Evolutionary conservation across 2,888 invertebrate genomes (phyloP).

Genomic region (Eupithecia vulgata): DNA sequence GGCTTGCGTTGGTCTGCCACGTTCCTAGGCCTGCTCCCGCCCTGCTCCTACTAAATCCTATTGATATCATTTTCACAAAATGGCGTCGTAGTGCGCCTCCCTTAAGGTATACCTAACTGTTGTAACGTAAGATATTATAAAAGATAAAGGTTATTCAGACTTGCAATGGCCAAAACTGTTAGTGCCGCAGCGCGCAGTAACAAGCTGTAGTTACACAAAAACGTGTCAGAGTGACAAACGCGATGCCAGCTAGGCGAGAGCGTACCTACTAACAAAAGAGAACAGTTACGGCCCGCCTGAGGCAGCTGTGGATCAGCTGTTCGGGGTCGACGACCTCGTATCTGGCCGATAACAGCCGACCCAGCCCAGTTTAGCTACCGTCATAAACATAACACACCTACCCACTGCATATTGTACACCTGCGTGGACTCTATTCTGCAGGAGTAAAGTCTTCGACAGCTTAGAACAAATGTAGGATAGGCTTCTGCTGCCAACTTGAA

Average conservation of each 20-base stretch:
- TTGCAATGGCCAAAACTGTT: neutral
- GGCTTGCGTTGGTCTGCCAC: too few relatives aligned
- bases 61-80: too few relatives aligned
- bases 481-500: neutral
- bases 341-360: conserved; percentile 38
- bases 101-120: neutral
- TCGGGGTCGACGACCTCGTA: conserved; percentile 35
- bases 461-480: neutral
- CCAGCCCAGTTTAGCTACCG: neutral
- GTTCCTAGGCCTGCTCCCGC: too few relatives aligned
- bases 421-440: neutral
- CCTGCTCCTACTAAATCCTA: too few relatives aligned
- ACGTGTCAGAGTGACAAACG: conserved; percentile 18
- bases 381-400: conserved; percentile 6
- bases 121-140: neutral
- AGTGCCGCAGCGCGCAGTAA: neutral
- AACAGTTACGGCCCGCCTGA: conserved; percentile 23
- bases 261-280: conserved; percentile 17
- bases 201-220: neutral
- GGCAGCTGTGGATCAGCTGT: conserved; percentile 31
- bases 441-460: neutral
- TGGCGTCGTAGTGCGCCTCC: too few relatives aligned
- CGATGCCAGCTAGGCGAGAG: conserved; percentile 5
- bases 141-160: neutral
- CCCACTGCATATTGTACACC: neutral